phyloP scores from a whole-genome alignment of 2,888 invertebrate species.

The Yponomeuta cagnagella region DNA sequence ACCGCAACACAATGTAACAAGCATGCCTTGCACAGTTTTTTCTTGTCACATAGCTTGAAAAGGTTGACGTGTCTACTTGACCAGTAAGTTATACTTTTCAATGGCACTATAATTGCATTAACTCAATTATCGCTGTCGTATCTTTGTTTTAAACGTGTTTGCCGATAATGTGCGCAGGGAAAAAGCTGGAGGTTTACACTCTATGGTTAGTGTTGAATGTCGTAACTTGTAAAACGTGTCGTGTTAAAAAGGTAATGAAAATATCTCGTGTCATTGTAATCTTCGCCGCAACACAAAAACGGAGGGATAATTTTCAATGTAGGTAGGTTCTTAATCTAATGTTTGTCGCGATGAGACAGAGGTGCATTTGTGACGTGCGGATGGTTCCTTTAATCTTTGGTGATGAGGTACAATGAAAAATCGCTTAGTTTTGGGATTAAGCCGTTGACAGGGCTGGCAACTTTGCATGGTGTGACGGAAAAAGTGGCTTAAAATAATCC shows the following conservation, averaged over 20 bases:
- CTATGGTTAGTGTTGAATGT: slow-evolving; percentile 4
- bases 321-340: background rate
- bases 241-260: background rate
- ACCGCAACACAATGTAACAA: slow-evolving; percentile 23
- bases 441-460: slow-evolving; percentile 5
- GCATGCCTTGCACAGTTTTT: slow-evolving; percentile 37
- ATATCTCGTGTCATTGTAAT: background rate
- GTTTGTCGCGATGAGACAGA: background rate
- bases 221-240: slow-evolving; percentile 2
- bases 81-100: slow-evolving; percentile 28
- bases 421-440: slow-evolving; percentile 10
- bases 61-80: slow-evolving; percentile 44
- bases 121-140: slow-evolving; percentile 49
- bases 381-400: slow-evolving; percentile 13
- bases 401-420: slow-evolving; percentile 14
- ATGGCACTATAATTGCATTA: slow-evolving; percentile 46
- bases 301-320: background rate
- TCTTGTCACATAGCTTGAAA: slow-evolving; percentile 40
- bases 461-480: background rate
- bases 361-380: slow-evolving; percentile 12
- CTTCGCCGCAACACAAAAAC: background rate
- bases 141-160: slow-evolving; percentile 37
- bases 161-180: slow-evolving; percentile 35
- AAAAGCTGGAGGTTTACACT: slow-evolving; percentile 17
- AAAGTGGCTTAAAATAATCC: too few relatives aligned